phyloP scores from a whole-genome alignment of 2,113 vertebrate genomes.

The Neomonachus schauinslandi region DNA sequence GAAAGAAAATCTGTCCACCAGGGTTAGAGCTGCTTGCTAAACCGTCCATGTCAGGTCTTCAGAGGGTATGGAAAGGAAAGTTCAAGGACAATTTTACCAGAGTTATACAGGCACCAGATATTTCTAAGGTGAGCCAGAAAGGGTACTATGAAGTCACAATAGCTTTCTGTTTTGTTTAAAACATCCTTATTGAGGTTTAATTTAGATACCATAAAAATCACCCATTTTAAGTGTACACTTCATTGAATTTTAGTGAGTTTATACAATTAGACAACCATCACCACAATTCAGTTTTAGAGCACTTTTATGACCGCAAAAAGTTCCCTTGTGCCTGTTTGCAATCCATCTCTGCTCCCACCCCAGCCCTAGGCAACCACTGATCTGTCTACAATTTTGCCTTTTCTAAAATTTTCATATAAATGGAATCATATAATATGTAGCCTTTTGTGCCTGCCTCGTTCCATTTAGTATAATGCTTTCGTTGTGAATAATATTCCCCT shows the following conservation, averaged over 20 bases:
- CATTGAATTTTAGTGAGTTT: background rate
- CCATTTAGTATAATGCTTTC: background rate
- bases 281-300: background rate
- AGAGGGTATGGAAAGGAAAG: background rate
- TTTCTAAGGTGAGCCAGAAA: background rate
- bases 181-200: background rate
- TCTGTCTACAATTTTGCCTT: background rate
- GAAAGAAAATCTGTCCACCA: background rate
- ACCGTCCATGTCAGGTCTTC: background rate
- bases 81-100: background rate
- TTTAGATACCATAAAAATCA: background rate
- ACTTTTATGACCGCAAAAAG: background rate
- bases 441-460: background rate
- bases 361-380: background rate
- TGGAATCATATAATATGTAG: background rate
- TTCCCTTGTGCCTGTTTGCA: background rate
- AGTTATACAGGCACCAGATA: background rate
- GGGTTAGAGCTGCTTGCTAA: background rate
- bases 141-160: background rate
- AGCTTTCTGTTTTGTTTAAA: constrained; percentile 27
- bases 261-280: background rate
- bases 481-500: background rate
- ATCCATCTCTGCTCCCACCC: background rate
- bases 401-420: background rate
- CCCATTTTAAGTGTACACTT: background rate